A percentile compares a stretch with the other conserved stretches of the same genome.
These are phyloP conservation scores for Motacilla tschutschensis DNA, from an alignment of 2,113 vertebrate genomes.

Conservation along the genomic window DNA sequence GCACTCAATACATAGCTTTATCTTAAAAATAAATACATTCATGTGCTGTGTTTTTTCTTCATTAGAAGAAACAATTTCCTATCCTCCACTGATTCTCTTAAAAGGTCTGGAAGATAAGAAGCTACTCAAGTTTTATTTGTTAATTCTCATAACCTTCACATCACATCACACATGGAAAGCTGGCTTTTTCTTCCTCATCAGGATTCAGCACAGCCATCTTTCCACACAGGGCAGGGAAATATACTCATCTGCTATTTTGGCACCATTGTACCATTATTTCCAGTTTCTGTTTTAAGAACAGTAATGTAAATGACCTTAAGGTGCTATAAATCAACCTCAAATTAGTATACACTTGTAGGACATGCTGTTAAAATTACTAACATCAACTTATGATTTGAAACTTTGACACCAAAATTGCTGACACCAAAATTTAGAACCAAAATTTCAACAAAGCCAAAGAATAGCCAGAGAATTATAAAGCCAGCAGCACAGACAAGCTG, in stretches of 20 bases:
- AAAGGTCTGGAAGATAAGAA: not conserved
- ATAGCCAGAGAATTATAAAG: not conserved
- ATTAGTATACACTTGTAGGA: not conserved
- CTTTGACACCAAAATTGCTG: not conserved
- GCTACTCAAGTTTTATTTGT: not conserved
- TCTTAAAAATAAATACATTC: not conserved
- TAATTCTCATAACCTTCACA: not conserved
- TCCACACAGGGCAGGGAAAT: not conserved
- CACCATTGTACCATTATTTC: not conserved
- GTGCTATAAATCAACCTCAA: not conserved
- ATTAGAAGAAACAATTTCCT: not conserved
- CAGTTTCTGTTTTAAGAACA: not conserved
- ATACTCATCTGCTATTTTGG: not conserved
- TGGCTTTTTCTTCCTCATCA: not conserved
- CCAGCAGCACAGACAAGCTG: not conserved
- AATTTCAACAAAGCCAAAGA: not conserved
- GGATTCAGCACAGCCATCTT: not conserved
- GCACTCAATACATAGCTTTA: not conserved
- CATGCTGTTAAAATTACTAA: not conserved
- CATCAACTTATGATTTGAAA: not conserved
- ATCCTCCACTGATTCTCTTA: not conserved
- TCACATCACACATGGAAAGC: fast-evolving
- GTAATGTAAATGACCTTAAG: not conserved
- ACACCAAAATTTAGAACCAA: not conserved
- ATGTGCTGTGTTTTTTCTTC: not conserved